Conservation (phyloP, 2,888 invertebrate species). For the Epirrita christyi region DNA sequence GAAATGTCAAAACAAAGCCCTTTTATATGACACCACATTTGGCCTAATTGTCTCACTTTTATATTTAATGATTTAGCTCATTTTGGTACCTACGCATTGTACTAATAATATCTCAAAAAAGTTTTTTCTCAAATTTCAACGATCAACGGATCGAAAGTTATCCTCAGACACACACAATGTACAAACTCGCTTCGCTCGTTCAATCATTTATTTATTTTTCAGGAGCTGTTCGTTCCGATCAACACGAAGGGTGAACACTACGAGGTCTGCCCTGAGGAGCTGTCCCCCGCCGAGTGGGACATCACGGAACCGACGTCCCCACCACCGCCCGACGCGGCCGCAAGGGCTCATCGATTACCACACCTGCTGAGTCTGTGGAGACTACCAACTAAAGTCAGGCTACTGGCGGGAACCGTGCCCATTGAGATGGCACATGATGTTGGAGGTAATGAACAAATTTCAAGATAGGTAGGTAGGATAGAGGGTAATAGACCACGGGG, state of each 20-base stretch:
- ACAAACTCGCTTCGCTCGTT: no score
- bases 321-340: slow-evolving; percentile 76
- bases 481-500: no score
- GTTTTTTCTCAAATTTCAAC: no score
- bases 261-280: slow-evolving; percentile 83
- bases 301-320: slow-evolving; percentile 73
- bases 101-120: no score
- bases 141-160: no score
- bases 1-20: no score
- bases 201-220: slow-evolving; percentile 59
- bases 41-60: no score
- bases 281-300: slow-evolving; percentile 82
- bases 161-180: no score
- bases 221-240: slow-evolving; percentile 90
- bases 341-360: slow-evolving; percentile 81
- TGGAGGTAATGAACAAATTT: slow-evolving; percentile 74
- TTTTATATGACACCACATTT: no score
- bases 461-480: no score
- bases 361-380: slow-evolving; percentile 85
- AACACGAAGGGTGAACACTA: slow-evolving; percentile 91
- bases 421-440: slow-evolving; percentile 86
- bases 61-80: no score
- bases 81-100: no score
- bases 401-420: slow-evolving; percentile 85
- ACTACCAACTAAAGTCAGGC: slow-evolving; percentile 85